Conservation (phyloP, 2,113 vertebrate genomes). For the Heteronetta atricapilla region DNA sequence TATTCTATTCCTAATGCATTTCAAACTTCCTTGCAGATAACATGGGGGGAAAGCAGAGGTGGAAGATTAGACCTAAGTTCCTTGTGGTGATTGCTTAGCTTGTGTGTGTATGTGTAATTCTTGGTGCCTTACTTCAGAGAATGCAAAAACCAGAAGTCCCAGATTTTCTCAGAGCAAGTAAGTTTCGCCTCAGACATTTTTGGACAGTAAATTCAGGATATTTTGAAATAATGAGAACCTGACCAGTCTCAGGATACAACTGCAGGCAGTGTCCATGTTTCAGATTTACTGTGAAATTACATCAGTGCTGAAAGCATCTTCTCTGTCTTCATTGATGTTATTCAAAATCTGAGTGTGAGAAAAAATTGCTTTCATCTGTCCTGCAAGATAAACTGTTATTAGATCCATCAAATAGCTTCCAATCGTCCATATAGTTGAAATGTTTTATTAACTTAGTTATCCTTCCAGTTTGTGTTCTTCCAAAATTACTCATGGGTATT, state of each 20-base stretch:
- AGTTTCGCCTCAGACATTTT: not conserved
- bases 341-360: not conserved
- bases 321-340: rapidly evolving
- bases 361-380: not conserved
- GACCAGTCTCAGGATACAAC: not conserved
- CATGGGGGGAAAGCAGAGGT: not conserved
- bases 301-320: not conserved
- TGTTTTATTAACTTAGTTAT: not conserved
- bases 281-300: not conserved
- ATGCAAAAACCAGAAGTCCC: not conserved
- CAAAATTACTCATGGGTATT: not conserved
- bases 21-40: not conserved
- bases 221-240: not conserved
- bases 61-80: not conserved
- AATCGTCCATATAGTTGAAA: not conserved
- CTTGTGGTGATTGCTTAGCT: not conserved
- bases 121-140: not conserved
- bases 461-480: not conserved
- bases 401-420: not conserved
- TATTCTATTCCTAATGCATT: not conserved
- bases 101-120: not conserved
- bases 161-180: not conserved
- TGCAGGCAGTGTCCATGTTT: rapidly evolving
- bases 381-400: not conserved
- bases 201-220: not conserved